Percentiles rank a stretch among this genome's conserved stretches.
Conservation (phyloP, 2,888 invertebrate genomes). For the Microctonus brassicae region DNA sequence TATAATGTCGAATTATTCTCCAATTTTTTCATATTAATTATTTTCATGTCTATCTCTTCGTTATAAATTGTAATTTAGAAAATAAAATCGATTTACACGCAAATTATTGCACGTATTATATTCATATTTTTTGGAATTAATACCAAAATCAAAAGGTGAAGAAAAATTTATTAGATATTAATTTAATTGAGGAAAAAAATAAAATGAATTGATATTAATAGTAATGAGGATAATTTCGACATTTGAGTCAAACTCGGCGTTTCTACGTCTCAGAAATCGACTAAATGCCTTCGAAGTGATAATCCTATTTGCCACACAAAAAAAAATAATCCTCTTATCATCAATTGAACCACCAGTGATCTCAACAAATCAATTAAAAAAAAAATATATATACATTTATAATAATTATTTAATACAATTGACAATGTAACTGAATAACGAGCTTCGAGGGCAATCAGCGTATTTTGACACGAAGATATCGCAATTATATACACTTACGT, state of each 20-base stretch:
- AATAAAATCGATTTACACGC: neutral
- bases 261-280: constrained; percentile 49
- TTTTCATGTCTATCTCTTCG: neutral
- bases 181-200: neutral
- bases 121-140: neutral
- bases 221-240: neutral
- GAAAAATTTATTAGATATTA: neutral
- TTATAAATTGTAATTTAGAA: neutral
- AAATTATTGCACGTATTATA: neutral
- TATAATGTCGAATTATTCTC: constrained; percentile 50
- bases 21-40: neutral
- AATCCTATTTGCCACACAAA: constrained; percentile 19
- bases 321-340: neutral
- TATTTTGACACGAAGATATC: constrained; percentile 20
- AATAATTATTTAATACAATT: neutral
- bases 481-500: neutral
- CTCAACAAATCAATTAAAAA: neutral
- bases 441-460: neutral
- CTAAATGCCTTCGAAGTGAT: constrained; percentile 40
- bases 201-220: neutral
- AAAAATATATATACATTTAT: neutral
- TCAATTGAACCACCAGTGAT: neutral
- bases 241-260: constrained; percentile 38
- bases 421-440: neutral
- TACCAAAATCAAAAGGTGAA: neutral